Evolutionary conservation across 1,140 invertebrate species (phyloP), one percentile per base, ranked within the genome.

Genomic region (Chymomyza costata): DNA sequence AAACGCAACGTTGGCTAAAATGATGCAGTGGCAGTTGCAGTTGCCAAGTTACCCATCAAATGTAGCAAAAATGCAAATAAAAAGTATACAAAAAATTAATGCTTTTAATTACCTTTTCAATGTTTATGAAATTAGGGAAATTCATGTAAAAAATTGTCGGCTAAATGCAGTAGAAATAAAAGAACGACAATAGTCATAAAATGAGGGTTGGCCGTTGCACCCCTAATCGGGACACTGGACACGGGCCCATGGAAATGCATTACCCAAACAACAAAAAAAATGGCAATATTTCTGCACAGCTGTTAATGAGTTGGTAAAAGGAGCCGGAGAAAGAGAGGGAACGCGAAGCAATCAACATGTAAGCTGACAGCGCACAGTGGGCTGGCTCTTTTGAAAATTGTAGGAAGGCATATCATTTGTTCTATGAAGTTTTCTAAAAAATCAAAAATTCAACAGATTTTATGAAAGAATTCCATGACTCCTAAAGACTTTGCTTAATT

Each of bases 31-130:
- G 54, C 44, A 28, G 25, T 46, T 53, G 47, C 46, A 31, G 41
- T n/a, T n/a, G n/a, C n/a, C n/a, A n/a, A n/a, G n/a, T n/a, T n/a
- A n/a, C n/a, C n/a, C 47, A 65, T 49, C 55, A 67, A 55, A 48
- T 32, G 14, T 17, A 19, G 32, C 34, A 63, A 55, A 63, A 53
- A 54, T 54, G 41, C 44, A 46, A 48, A 49, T 61, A 64, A 56
- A 55, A 28, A 44, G 15, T 7, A 19, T 18, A 18, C 17, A 8
- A 17, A 39, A 15, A 14, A 45, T n/a, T n/a, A 60, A 69, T 68
- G 60, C 66, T 78, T 76, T 78, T 78, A 78, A 78, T 80, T 78
- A 78, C 80, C 56, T 80, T 78, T 80, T 78, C 80, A 73, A 78
- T 78, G 73, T 78, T 78, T 73, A 80, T 80, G 67, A 73, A 78